Base-by-base conservation (phyloP, 2,113 vertebrate species). In the Motacilla tschutschensis region DNA sequence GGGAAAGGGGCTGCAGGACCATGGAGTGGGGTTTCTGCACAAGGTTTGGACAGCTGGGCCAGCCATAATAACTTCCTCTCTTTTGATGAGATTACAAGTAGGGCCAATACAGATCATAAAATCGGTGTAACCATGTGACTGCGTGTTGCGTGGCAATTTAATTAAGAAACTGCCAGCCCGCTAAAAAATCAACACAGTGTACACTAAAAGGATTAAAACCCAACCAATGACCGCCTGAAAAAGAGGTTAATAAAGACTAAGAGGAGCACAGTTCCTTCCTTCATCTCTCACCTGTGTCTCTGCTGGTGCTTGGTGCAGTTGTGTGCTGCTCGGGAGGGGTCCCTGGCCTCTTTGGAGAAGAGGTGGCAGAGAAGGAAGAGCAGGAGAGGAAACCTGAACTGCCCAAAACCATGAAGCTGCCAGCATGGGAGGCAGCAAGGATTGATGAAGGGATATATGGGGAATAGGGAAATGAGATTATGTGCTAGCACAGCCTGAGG, bases 321-420 rank as follows among this genome's bases (percentile, higher is more conserved):
- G 0, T 1, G 1, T 1, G 14, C 54, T 25, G 40, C n/a, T 28
- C 1, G 4, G 54, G 1, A 8, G 31, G 57, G 20, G 14, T 55
- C 31, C 41, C 43, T 21, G 70, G 36, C 38, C 59, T 48, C 19
- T 29, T 70, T 60, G 66, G 17, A 50, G 53, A 21, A 4, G 5
- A 25, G 43, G 28, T 65, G 19, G 9, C 29, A 11, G 83, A 13
- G 33, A 6, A 53, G 13, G 33, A 53, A 9, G 21, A 50, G 43
- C 60, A 15, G 2, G 71, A 47, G 66, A 29, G 35, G 16, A 53
- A 31, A 17, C 29, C 40, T 40, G 28, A 53, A 12, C 8, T 6
- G 9, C 8, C 48, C 2, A 3, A 24, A 43, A 46, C 8, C 10
- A 0, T 1, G 8, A 8, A 35, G 57, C 80, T 70, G 50, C 36